phyloP scores from a whole-genome alignment of 2,888 invertebrate species.

The Pristionchus arcanus region DNA sequence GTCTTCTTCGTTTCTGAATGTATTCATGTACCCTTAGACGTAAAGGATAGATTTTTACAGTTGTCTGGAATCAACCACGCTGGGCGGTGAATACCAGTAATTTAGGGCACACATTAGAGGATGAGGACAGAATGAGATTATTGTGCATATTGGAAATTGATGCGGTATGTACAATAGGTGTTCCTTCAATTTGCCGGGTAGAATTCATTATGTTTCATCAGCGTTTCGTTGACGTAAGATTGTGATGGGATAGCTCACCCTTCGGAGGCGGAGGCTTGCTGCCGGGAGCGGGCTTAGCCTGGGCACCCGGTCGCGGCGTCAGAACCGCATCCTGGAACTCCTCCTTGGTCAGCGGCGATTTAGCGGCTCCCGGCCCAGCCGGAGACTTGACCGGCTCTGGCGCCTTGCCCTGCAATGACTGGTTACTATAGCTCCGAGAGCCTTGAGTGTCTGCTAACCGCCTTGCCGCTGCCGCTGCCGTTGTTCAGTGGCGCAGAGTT shows the following conservation, averaged over 20 bases:
- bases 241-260: not conserved
- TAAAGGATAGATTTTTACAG: too few species aligned
- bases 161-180: too few species aligned
- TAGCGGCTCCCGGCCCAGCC: not conserved
- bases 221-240: too few species aligned
- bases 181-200: too few species aligned
- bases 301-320: not conserved
- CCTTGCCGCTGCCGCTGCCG: not conserved
- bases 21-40: too few species aligned
- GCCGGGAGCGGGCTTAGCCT: not conserved
- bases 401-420: not conserved
- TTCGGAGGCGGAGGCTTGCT: slow-evolving; percentile 1
- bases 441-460: not conserved
- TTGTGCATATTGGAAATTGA: too few species aligned
- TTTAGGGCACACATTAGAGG: too few species aligned
- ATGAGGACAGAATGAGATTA: too few species aligned
- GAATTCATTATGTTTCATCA: too few species aligned
- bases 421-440: not conserved
- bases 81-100: too few species aligned
- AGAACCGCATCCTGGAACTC: slow-evolving; percentile 37
- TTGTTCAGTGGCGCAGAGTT: not conserved
- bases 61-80: too few species aligned
- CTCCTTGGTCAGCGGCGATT: slow-evolving; percentile 4
- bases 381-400: not conserved
- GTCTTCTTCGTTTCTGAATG: not conserved